Base-by-base conservation (phyloP, 92 coral and sea anemone species). In the Nematostella vectensis region DNA sequence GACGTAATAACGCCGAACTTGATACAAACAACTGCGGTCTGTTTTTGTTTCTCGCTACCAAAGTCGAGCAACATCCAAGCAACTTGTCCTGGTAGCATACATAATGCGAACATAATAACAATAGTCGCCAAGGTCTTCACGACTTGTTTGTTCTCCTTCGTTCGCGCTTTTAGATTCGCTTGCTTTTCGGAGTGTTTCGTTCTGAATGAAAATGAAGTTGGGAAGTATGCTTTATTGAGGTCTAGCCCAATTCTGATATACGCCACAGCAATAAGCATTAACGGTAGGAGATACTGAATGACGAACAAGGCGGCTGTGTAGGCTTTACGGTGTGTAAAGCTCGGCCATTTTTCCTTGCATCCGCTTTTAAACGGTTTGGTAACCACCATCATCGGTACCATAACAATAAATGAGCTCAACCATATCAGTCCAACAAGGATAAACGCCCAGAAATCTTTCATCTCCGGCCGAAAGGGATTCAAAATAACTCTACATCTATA, bases 11-110 rank as follows among this genome's bases (percentile, higher is more conserved):
- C 49, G 12, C 74, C 77, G 27, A 85, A 69, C 65, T 76, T 75
- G 20, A 61, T 49, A 55, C 83, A 65, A 16, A 68, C 57, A 1
- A 4, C 27, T 25, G 83, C 75, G 4, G 72, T 59, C 13, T 44
- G 45, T 47, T 58, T 62, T 17, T 79, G 70, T 2, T 74, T 19
- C 2, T 48, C 69, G 48, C 55, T 47, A 1, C 96, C 89, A 53
- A 91, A 91, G 48, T 86, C 98, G 12, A 57, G 24, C 50, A 83
- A 67, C 62, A 91, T 59, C 98, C 98, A 91, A 2, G 76, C 61
- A n/a, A 91, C 89, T 43, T 88, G 80, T 29, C 91, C 82, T 10
- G 98, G 98, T 15, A 91, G 65, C 62, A 88, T 69, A n/a, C 93
- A 77, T 16, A 91, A 26, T 0, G 98, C 98, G 50, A 91, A 91